Evolutionary conservation across 53 echinoderm and acorn worm species (phyloP), one percentile per base, ranked within the genome.

Genomic region (Hippasteria phrygiana): DNA sequence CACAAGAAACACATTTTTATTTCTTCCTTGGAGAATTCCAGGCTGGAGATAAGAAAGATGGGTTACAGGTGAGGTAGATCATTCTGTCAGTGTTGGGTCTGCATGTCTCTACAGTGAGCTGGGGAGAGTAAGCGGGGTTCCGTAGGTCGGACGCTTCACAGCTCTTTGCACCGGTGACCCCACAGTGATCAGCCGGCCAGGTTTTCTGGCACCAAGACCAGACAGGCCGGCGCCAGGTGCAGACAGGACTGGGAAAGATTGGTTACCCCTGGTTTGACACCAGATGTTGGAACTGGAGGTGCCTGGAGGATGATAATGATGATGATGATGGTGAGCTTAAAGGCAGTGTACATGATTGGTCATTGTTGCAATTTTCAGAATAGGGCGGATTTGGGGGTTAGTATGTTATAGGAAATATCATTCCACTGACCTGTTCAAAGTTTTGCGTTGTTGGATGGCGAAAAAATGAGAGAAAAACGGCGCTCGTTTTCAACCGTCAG

Each of bases 231-330:
- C 81, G 56, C 81, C 81, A 81, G 81, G 64, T 65, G 81, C 42
- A 81, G 64, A 63, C 81, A 64, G 45, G 62, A 39, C 81, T 3
- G 62, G 79, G 79, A 62, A 40, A 79, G 81, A 81, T 81, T 81
- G 81, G 81, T 81, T 81, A 81, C 81, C 56, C 65, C 81, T 81
- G 65, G 81, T 81, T 81, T 81, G 64, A 81, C 65, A 81, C 81
- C 81, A 81, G 81, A 81, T 81, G 81, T 81, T 81, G 65, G 81
- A 81, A 64, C 65, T 81, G 81, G 78, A 81, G 65, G 65, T 65
- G 81, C 81, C 63, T 40, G 63, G 29, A 80, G 80, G 80, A 80
- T 62, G 80, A 62, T 80, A 62, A 62, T 56, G 81, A 81, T 63
- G 64, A 63, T 42, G 65, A 78, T 78, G 54, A 78, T 39, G 29